Conservation (phyloP, 2,888 invertebrate species). For the Oxyteleia sp. region DNA sequence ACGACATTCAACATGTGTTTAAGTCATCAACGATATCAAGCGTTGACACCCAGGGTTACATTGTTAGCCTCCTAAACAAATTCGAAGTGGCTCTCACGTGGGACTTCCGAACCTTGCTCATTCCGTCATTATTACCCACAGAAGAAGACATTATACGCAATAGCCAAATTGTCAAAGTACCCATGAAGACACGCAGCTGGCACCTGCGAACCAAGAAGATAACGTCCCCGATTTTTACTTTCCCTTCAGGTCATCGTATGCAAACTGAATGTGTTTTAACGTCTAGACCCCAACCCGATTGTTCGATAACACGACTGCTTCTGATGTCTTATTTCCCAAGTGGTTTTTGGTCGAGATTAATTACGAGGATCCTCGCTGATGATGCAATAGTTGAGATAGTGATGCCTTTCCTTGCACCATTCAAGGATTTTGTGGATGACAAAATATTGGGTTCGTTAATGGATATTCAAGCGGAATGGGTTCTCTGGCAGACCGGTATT, state of each 20-base stretch:
- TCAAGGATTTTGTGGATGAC: constrained; percentile 91
- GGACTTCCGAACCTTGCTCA: constrained; percentile 96
- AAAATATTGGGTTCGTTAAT: constrained; percentile 89
- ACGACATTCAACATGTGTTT: constrained; percentile 97
- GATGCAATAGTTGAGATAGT: constrained; percentile 94
- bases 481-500: constrained; percentile 97
- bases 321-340: too few species aligned
- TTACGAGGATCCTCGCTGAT: constrained; percentile 97
- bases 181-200: constrained; percentile 91
- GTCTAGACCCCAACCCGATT: constrained; percentile 88
- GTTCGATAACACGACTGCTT: too few species aligned
- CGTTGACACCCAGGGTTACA: constrained; percentile 92
- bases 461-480: constrained; percentile 94
- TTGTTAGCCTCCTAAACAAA: constrained; percentile 97
- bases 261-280: constrained; percentile 87
- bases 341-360: too few species aligned
- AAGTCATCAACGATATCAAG: constrained; percentile 94
- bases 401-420: constrained; percentile 91
- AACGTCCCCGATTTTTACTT: constrained; percentile 87
- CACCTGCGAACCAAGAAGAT: constrained; percentile 90
- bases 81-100: constrained; percentile 99
- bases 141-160: constrained; percentile 90
- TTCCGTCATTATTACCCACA: constrained; percentile 96
- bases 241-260: constrained; percentile 76
- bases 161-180: constrained; percentile 88